phyloP scores from a whole-genome alignment of 2,888 invertebrate species.

The Sphinx pinastri region DNA sequence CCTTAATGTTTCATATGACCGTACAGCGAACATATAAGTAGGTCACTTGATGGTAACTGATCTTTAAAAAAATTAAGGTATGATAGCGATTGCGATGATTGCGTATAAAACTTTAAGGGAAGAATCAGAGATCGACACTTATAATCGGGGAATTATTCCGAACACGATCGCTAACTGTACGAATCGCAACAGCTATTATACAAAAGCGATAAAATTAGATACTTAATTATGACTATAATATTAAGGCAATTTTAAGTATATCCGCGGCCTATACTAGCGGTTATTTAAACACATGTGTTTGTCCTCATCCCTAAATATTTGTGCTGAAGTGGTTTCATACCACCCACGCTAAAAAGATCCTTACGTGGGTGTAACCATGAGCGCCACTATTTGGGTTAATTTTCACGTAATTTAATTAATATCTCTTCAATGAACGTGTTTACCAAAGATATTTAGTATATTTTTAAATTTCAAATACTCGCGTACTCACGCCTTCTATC shows the following conservation, averaged over 20 bases:
- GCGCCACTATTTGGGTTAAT: background rate
- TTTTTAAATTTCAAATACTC: too few species aligned
- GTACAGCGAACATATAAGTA: background rate
- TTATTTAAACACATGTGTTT: background rate
- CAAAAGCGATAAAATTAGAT: too few species aligned
- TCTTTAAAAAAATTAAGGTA: background rate
- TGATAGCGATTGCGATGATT: background rate
- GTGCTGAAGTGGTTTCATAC: background rate
- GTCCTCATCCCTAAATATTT: background rate
- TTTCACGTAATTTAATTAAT: background rate
- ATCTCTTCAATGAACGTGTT: background rate
- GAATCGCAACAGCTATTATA: too few species aligned
- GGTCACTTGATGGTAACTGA: background rate
- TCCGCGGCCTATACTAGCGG: background rate
- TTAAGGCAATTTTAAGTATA: background rate
- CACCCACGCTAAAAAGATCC: background rate
- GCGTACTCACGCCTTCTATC: too few species aligned
- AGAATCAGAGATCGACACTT: too few species aligned
- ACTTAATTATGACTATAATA: too few species aligned
- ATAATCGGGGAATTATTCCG: too few species aligned
- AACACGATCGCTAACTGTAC: too few species aligned
- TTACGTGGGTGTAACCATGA: background rate
- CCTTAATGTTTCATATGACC: background rate
- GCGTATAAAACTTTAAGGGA: too few species aligned
- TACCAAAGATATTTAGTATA: background rate